Evolutionary conservation across 53 echinoderm and acorn worm genomes (phyloP), one percentile per base, ranked within the genome.

Genomic region (Echinarachnius parma): DNA sequence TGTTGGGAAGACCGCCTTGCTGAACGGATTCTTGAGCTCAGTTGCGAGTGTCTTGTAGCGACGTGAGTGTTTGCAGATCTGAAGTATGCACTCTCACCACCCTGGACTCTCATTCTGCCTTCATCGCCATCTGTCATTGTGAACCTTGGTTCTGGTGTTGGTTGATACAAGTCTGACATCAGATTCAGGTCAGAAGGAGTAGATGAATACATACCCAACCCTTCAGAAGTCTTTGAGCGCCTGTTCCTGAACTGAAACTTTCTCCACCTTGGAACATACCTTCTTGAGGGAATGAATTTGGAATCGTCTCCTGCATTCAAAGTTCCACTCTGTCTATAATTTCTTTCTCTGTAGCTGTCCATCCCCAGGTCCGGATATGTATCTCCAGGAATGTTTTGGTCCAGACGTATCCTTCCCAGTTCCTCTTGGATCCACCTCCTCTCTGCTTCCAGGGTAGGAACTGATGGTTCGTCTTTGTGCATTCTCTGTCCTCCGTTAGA

Each of bases 301-400:
- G 34, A 56, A 37, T 56, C 39, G 16, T 55, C 35, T 23, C 53
- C 34, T 29, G 33, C 37, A 16, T 30, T 48, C 52, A 50, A n/a
- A 13, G 52, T 13, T 8, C 52, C 52, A 11, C 18, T 4, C 52
- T 10, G 19, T 19, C 52, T n/a, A 50, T n/a, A 10, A 50, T 50
- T 50, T 21, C 21, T 35, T 49, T 30, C 19, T 11, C 8, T 23
- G n/a, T 5, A 27, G 16, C 46, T 28, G 28, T 5, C 46, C 9
- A 20, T 52, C 34, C 37, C 74, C 22, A 72, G 34, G n/a, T 72
- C 74, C 18, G 56, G 18, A 72, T 72, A 72, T 8, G 36, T 54
- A 20, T 72, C 74, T n/a, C 74, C 74, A 11, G 74, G 74, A 72
- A 72, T 72, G 57, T 72, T 56, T 27, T 72, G 55, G 29, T 72